Conservation (phyloP, 1,140 invertebrate genomes). For the Sarcophaga peregrina region DNA sequence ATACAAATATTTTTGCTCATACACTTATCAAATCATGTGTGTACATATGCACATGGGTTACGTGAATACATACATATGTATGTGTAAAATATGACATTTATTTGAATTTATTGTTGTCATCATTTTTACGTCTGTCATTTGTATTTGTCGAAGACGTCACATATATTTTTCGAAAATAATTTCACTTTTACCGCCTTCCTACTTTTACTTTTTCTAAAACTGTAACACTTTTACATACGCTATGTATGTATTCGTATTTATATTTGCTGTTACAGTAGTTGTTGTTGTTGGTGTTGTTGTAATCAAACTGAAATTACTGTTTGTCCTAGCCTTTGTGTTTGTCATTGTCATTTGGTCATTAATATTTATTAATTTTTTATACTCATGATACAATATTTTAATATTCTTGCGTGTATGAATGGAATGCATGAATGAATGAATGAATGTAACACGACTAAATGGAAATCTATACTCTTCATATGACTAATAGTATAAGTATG, state of each 20-base stretch:
- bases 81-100: conserved; percentile 30
- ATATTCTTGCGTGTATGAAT: neutral
- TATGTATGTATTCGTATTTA: neutral
- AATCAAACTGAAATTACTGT: conserved; percentile 22
- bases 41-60: neutral
- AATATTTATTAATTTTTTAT: conserved; percentile 39
- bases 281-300: neutral
- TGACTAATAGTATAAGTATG: neutral
- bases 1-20: no score
- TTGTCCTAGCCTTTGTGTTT: conserved; percentile 11
- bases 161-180: neutral
- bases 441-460: neutral
- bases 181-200: neutral
- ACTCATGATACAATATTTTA: neutral
- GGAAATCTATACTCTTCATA: no score
- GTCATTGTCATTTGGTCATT: conserved; percentile 39
- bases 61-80: neutral
- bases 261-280: neutral
- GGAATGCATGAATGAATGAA: neutral
- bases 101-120: conserved; percentile 40
- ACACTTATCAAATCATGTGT: no score
- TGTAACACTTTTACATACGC: neutral
- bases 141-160: conserved; percentile 34
- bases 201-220: neutral
- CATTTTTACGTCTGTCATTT: conserved; percentile 34